These are phyloP conservation scores for Meloidogyne chitwoodi DNA, from an alignment of 1,140 invertebrate genomes.

Conservation along the genomic window DNA sequence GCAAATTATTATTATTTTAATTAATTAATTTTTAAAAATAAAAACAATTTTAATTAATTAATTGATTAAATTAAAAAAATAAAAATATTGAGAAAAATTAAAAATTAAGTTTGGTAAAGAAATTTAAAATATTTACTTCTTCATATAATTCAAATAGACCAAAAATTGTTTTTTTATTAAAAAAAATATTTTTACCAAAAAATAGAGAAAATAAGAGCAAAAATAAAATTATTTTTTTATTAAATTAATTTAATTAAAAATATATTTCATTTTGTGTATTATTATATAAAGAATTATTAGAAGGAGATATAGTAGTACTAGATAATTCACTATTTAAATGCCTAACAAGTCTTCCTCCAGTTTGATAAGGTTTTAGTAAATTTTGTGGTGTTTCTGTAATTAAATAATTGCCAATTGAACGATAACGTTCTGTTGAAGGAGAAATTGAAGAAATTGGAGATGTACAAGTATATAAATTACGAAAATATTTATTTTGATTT, in stretches of 20 bases:
- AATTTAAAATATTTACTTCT: too few species aligned
- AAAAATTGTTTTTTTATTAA: too few species aligned
- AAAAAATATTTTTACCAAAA: too few species aligned
- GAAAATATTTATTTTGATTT: not conserved
- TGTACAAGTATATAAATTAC: not conserved
- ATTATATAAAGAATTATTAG: not conserved
- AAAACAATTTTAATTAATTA: too few species aligned
- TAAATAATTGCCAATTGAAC: not conserved
- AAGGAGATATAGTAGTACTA: not conserved
- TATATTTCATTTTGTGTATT: not conserved
- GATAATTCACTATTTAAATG: not conserved
- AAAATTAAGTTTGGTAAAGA: too few species aligned
- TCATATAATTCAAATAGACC: too few species aligned
- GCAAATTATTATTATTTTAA: too few species aligned
- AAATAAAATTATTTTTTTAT: too few species aligned
- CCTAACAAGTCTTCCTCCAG: not conserved
- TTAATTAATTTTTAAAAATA: too few species aligned
- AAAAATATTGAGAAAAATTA: too few species aligned
- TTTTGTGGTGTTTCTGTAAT: not conserved
- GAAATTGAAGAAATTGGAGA: not conserved
- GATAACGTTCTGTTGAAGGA: not conserved
- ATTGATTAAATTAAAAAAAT: too few species aligned
- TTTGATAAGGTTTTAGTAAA: not conserved
- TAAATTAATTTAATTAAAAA: not conserved
- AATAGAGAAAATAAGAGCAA: too few species aligned